Evolutionary conservation across 2,888 invertebrate species (phyloP), one percentile per base, ranked within the genome.

Genomic region (Nemotelus nigrinus): DNA sequence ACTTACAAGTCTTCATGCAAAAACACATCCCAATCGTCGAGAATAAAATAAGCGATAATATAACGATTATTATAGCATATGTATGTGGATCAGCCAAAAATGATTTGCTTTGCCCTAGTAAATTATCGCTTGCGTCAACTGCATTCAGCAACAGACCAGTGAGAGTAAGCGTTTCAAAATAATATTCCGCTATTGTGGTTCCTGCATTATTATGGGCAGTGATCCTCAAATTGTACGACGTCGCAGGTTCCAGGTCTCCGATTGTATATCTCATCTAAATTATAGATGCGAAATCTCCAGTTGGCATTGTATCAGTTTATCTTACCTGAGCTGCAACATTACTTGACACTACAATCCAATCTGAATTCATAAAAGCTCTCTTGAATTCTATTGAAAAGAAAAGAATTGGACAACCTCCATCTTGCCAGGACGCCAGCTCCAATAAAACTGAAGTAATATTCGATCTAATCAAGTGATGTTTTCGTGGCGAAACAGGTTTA

Each of bases 381-480:
- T 84, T 84, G 53, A 86, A 87, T 77, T 87, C 87, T n/a, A 87
- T 85, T 45, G 86, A 85, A 67, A 93, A 94, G 79, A 93, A 92
- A 1, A 91, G 89, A 82, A 96, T 92, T 0, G 94, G 92, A 84
- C 96, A 96, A 58, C 94, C 94, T 0, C 93, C 93, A 82, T 93
- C 93, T 41, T 93, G 91, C 95, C 95, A 96, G 5, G 93, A 91
- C 74, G 92, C 90, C 80, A 96, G 89, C 83, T 94, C 93, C 39
- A 96, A 89, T 72, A 92, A 90, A 39, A 93, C 92, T 0, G 93
- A 93, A 0, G 95, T 94, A 0, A 93, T 91, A 84, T 95, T 96
- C 79, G 93, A 89, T 65, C 91, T 89, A 2, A 95, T 88, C 48
- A 95, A 90, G 81, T 93, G 92, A 79, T 92, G 91, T 53, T 92